A percentile compares a stretch with the other conserved stretches of the same genome.
Evolutionary conservation across 2,113 vertebrate genomes (phyloP).

Genomic region (Heteronetta atricapilla): DNA sequence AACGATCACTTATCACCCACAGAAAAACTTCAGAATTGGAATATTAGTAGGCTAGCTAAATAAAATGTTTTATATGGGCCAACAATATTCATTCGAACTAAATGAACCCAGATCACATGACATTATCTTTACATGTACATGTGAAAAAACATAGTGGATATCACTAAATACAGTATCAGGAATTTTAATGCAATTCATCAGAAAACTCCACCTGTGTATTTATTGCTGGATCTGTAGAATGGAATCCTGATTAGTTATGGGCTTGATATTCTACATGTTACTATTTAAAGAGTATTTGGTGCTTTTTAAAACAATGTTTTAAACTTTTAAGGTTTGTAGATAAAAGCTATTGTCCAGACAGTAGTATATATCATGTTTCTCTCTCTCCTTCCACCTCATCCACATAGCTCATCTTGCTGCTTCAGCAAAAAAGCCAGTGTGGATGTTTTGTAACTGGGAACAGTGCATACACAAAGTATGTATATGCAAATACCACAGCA

Average conservation of each 20-base stretch:
- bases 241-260: not conserved
- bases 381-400: not conserved
- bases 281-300: not conserved
- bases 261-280: not conserved
- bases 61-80: conserved; percentile 16
- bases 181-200: not conserved
- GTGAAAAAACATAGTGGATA: not conserved
- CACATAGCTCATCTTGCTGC: not conserved
- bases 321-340: not conserved
- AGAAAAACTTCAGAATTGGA: not conserved
- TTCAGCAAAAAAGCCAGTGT: not conserved
- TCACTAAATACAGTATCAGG: not conserved
- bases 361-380: not conserved
- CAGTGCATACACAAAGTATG: not conserved
- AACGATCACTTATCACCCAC: conserved; percentile 44
- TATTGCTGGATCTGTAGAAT: not conserved
- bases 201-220: not conserved
- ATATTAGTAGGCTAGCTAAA: conserved; percentile 46
- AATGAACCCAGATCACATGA: not conserved
- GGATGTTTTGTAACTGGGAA: not conserved
- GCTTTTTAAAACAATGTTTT: not conserved
- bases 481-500: not conserved
- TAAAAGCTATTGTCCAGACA: not conserved
- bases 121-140: not conserved
- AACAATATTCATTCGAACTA: not conserved